Evolutionary conservation across 2,888 invertebrate genomes (phyloP).

Genomic region (Sipha maydis): DNA sequence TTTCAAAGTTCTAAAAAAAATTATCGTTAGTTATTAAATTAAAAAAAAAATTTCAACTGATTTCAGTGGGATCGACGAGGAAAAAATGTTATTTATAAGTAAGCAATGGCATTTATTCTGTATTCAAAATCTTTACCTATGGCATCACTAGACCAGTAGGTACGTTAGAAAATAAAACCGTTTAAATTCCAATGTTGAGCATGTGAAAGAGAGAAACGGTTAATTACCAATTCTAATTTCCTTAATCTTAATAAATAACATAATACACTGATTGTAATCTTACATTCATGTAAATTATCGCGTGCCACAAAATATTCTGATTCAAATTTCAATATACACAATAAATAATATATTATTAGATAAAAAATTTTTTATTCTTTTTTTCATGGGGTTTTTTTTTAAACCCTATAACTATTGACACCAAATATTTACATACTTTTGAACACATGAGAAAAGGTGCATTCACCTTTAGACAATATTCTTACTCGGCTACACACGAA

Average conservation of each 20-base stretch:
- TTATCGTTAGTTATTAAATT: too few relatives aligned
- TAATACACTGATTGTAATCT: background rate
- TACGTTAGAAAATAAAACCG: too few relatives aligned
- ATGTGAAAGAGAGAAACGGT: too few relatives aligned
- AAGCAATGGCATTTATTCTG: too few relatives aligned
- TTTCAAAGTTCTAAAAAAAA: too few relatives aligned
- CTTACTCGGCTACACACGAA: background rate
- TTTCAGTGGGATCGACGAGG: too few relatives aligned
- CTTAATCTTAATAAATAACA: background rate
- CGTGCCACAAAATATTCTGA: background rate
- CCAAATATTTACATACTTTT: background rate
- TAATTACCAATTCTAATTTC: too few relatives aligned
- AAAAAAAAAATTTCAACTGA: too few relatives aligned
- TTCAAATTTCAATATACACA: background rate
- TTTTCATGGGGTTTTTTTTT: conserved; percentile 20
- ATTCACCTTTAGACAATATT: conserved; percentile 39
- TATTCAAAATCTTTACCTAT: too few relatives aligned
- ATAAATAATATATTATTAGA: background rate
- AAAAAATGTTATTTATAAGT: background rate
- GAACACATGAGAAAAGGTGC: conserved; percentile 4
- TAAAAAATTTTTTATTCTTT: background rate
- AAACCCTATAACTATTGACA: background rate
- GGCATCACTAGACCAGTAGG: too few relatives aligned
- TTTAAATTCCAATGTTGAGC: too few relatives aligned
- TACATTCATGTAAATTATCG: background rate